A percentile compares a stretch with the other conserved stretches of the same genome.
These are phyloP conservation scores for Trissolcus japonicus DNA, from an alignment of 2,888 invertebrate species.

Conservation along the genomic window DNA sequence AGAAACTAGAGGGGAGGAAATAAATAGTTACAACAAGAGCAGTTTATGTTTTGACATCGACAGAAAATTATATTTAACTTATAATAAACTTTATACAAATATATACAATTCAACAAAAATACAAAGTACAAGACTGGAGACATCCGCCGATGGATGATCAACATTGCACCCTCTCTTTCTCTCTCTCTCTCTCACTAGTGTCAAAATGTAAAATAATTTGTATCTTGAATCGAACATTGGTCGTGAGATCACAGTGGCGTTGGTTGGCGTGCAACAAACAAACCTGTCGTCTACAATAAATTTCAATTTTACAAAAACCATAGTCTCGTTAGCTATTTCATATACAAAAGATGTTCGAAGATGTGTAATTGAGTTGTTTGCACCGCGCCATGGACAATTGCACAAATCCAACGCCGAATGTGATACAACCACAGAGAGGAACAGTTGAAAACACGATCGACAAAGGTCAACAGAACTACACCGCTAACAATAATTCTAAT, in stretches of 20 bases:
- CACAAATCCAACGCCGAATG: too few species aligned
- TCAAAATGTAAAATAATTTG: neutral
- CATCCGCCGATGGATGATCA: conserved; percentile 12
- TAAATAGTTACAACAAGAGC: too few species aligned
- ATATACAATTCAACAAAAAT: conserved; percentile 71
- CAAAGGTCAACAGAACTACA: too few species aligned
- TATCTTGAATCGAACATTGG: neutral
- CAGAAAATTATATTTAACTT: conserved; percentile 68
- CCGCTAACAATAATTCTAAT: too few species aligned
- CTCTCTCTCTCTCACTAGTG: neutral
- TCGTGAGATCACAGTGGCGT: neutral
- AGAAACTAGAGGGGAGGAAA: too few species aligned
- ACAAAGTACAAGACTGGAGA: conserved; percentile 50
- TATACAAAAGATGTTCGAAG: neutral
- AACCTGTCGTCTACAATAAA: neutral
- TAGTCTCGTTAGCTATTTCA: neutral
- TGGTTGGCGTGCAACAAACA: neutral
- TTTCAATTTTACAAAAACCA: neutral
- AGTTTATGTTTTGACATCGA: conserved; percentile 1
- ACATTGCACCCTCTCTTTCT: too few species aligned
- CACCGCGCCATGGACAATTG: neutral
- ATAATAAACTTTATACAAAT: conserved; percentile 73
- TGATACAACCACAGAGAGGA: too few species aligned
- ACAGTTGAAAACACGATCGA: too few species aligned
- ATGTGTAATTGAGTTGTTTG: neutral